phyloP scores from a whole-genome alignment of 2,888 invertebrate species.

The Mactromeris polynyma region DNA sequence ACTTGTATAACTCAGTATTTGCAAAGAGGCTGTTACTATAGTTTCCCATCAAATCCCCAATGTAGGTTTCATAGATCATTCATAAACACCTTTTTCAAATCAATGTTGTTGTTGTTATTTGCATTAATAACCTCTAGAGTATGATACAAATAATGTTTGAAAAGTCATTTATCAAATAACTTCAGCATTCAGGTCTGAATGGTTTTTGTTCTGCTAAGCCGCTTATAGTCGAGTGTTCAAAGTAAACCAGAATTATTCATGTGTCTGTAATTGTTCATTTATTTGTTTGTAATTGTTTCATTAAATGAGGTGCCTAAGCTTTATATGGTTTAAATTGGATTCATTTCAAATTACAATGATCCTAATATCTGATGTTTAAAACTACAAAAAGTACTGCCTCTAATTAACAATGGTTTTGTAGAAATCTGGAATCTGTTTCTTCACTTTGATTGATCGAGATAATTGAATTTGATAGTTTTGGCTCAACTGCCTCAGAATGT shows the following conservation, averaged over 20 bases:
- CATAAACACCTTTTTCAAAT: no score
- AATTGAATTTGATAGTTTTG: constrained; percentile 10
- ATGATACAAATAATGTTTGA: no score
- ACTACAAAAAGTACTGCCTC: neutral
- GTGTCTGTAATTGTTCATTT: neutral
- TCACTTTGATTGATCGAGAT: neutral
- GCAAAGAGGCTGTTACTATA: no score
- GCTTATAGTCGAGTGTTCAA: neutral
- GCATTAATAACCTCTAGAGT: no score
- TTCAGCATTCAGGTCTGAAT: no score
- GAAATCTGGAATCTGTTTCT: constrained; percentile 3
- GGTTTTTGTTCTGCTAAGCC: neutral
- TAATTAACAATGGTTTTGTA: constrained; percentile 14
- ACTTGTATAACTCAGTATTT: no score
- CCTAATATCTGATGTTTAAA: neutral
- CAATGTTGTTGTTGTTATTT: no score
- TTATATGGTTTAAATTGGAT: constrained; percentile 9
- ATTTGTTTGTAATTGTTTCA: constrained; percentile 6
- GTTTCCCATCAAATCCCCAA: no score
- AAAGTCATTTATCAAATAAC: no score
- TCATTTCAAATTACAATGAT: neutral
- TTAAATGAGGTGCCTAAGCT: neutral
- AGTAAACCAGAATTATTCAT: neutral
- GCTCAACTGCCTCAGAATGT: neutral
- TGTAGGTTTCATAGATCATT: no score